phyloP scores from a whole-genome alignment of 2,888 invertebrate species.

The Agrochola lota region DNA sequence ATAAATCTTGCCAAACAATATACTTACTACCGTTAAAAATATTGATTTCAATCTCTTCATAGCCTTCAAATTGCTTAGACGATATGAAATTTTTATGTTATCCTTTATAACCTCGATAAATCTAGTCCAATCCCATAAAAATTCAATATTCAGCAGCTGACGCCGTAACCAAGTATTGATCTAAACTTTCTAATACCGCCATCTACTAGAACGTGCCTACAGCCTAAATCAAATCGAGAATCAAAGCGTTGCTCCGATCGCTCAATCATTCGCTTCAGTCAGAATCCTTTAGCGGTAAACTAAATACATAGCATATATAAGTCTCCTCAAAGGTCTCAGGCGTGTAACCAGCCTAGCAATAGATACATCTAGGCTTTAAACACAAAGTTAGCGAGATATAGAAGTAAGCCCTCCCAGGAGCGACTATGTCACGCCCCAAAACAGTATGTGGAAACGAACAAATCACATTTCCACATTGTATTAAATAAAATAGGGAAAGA shows the following conservation, averaged over 20 bases:
- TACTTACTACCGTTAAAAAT: not conserved
- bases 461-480: slow-evolving; percentile 69
- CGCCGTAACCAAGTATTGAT: slow-evolving; percentile 53
- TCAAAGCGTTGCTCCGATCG: slow-evolving; percentile 36
- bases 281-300: slow-evolving; percentile 30
- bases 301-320: slow-evolving; percentile 49
- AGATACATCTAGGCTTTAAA: slow-evolving; percentile 22
- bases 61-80: slow-evolving; percentile 39
- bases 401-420: slow-evolving; percentile 51
- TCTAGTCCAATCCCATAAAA: slow-evolving; percentile 49
- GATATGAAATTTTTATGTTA: slow-evolving; percentile 54
- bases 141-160: slow-evolving; percentile 55
- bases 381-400: slow-evolving; percentile 21
- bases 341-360: slow-evolving; percentile 14
- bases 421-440: slow-evolving; percentile 66
- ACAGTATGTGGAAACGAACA: slow-evolving; percentile 65
- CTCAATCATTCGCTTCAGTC: slow-evolving; percentile 41
- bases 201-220: slow-evolving; percentile 11
- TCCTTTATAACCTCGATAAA: slow-evolving; percentile 48
- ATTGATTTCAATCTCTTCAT: slow-evolving; percentile 39
- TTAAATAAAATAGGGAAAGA: slow-evolving; percentile 63
- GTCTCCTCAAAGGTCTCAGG: slow-evolving; percentile 34
- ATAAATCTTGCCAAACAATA: slow-evolving; percentile 18
- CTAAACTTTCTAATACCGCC: slow-evolving; percentile 23
- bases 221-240: slow-evolving; percentile 33